Evolutionary conservation across 2,113 vertebrate species (phyloP).

Genomic region (Progne subis): DNA sequence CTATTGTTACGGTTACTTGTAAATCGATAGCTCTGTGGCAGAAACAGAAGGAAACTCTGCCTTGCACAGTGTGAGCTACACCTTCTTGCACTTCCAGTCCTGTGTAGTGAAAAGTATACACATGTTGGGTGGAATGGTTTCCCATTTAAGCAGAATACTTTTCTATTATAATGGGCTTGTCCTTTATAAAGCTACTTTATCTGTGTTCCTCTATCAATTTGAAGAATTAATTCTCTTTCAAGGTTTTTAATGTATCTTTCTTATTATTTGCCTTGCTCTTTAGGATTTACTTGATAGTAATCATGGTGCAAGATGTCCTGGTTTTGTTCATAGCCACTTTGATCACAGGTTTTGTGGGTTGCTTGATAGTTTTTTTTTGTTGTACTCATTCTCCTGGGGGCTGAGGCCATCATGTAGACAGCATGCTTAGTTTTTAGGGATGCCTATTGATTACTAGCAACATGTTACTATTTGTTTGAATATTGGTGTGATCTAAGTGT

Average conservation of each 20-base stretch:
- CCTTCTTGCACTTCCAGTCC: background rate
- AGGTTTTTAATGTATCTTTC: background rate
- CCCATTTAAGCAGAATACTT: background rate
- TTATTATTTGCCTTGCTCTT: background rate
- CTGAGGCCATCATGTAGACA: background rate
- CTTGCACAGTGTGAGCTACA: background rate
- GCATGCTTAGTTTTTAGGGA: background rate
- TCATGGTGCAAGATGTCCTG: background rate
- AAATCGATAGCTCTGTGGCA: constrained; percentile 31
- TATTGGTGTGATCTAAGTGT: background rate
- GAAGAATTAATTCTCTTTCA: background rate
- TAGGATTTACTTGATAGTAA: background rate
- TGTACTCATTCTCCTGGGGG: fast-evolving
- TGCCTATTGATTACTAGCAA: background rate
- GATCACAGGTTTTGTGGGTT: background rate
- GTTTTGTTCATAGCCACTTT: background rate
- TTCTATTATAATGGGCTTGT: background rate
- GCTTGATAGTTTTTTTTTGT: background rate
- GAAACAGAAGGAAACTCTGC: constrained; percentile 14
- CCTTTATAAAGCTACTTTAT: background rate
- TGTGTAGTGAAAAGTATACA: background rate
- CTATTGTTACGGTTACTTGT: background rate
- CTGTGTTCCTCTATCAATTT: background rate
- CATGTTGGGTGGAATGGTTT: background rate
- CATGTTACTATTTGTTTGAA: background rate